phyloP scores from a whole-genome alignment of 2,888 invertebrate species.

The Serrognathus titanus region DNA sequence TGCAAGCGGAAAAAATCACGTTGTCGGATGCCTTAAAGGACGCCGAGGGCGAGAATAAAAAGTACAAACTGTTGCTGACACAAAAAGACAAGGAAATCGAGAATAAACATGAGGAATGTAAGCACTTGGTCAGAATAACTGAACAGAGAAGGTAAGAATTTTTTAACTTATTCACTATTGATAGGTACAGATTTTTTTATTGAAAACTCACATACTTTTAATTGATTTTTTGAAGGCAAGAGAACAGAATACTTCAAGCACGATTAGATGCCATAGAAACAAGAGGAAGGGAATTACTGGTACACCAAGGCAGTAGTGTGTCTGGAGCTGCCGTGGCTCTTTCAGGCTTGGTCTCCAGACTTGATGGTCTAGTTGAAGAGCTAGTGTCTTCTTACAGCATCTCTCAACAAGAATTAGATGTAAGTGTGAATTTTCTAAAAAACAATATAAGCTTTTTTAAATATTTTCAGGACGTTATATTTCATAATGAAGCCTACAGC shows the following conservation, averaged over 20 bases:
- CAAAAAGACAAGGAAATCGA: slow-evolving; percentile 57
- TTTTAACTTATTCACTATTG: too few relatives aligned
- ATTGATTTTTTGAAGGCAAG: slow-evolving; percentile 52
- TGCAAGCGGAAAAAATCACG: slow-evolving; percentile 80
- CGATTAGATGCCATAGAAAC: slow-evolving; percentile 62
- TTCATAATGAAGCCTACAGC: slow-evolving; percentile 74
- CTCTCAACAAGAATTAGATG: slow-evolving; percentile 72
- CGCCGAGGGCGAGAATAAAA: slow-evolving; percentile 62
- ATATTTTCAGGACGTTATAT: slow-evolving; percentile 64
- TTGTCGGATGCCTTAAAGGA: slow-evolving; percentile 77
- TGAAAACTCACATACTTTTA: too few relatives aligned
- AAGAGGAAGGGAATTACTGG: slow-evolving; percentile 60
- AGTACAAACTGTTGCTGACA: slow-evolving; percentile 37
- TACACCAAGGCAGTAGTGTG: slow-evolving; percentile 67
- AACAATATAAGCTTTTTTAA: neutral
- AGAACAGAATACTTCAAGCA: slow-evolving; percentile 63
- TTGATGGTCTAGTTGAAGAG: slow-evolving; percentile 69
- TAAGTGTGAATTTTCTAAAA: slow-evolving; percentile 36
- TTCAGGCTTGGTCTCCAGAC: slow-evolving; percentile 64
- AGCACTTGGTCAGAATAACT: slow-evolving; percentile 73
- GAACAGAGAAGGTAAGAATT: slow-evolving; percentile 68
- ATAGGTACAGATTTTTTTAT: too few relatives aligned
- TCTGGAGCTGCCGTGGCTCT: slow-evolving; percentile 68
- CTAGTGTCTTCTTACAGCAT: slow-evolving; percentile 70
- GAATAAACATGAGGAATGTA: slow-evolving; percentile 70